Base-by-base conservation (phyloP, 37 sponge, comb jelly and placozoan genomes). In the Corticium candelabrum region DNA sequence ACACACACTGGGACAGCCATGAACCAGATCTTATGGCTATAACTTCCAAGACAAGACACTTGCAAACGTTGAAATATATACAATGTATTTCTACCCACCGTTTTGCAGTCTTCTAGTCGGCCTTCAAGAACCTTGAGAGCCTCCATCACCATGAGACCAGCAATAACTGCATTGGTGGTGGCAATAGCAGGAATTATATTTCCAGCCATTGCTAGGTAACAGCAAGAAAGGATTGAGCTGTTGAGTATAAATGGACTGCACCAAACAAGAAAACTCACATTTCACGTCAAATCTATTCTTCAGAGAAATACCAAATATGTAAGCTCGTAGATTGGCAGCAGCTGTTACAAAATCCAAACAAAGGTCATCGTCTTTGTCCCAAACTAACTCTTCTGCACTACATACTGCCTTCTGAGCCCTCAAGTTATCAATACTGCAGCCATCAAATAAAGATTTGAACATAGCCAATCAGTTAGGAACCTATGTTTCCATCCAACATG, bases 141-240 rank as follows among this genome's bases (percentile, higher is more conserved):
- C 41, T 98, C 95, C 84, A 91, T 88, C 30, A 94, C 99, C 39
- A 98, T 94, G 39, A 94, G 87, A 3, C 99, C 99, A 62, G 95
- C 94, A 72, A 98, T 90, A 38, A 98, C 84, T 15, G 99, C 99
- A 71, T 98, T 98, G 21, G 99, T 98, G 35, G 93, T 98, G 32
- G 99, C 99, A 39, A 98, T 98, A 29, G 99, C 99, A 3, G 99
- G 95, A 15, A 98, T 87, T 34, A 98, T 98, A 79, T 98, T 98
- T 21, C 99, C 99, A 29, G 99, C 99, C 99, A 98, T 98, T 0
- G 96, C 94, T 93, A 67, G 1, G 57, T 3, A 41, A 31, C 40
- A 1, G n/a, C 38, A 30, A 67, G 35, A 67, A 27, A 41, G 21
- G 73, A 7, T 70, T 34, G 36, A 70, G 36, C 73, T 15, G 33